Conservation (phyloP, 2,113 vertebrate species). For the Corythoichthys intestinalis region DNA sequence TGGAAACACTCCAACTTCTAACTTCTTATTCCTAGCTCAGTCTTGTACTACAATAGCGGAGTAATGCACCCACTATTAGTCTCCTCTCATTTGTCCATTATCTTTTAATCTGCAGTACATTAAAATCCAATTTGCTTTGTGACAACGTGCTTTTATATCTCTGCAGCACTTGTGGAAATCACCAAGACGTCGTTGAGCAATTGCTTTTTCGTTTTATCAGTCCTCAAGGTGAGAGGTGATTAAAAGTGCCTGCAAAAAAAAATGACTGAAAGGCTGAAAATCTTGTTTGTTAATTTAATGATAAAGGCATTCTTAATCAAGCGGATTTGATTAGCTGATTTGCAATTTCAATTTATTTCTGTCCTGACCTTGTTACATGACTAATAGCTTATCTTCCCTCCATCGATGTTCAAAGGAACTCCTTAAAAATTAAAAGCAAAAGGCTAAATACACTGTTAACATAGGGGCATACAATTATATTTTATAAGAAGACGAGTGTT, state of each 20-base stretch:
- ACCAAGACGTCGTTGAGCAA: not conserved
- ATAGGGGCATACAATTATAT: too few relatives aligned
- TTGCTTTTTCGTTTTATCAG: slow-evolving; percentile 6
- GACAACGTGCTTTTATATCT: not conserved
- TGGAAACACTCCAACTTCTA: slow-evolving; percentile 1
- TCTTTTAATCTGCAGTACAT: not conserved
- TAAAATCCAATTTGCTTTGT: slow-evolving; percentile 1
- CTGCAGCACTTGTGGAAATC: not conserved
- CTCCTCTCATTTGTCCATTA: slow-evolving; percentile 1
- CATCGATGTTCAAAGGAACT: not conserved
- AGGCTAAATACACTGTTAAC: not conserved
- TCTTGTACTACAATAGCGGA: not conserved
- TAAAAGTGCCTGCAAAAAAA: not conserved
- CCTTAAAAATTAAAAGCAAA: not conserved
- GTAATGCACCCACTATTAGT: not conserved
- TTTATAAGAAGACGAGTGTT: too few relatives aligned
- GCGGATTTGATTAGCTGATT: not conserved
- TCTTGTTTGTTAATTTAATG: not conserved
- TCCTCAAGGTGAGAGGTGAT: slow-evolving; percentile 1
- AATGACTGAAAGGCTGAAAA: not conserved
- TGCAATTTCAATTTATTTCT: slow-evolving; percentile 5
- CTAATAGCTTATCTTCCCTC: not conserved
- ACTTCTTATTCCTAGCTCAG: not conserved
- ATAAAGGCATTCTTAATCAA: not conserved
- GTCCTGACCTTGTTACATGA: slow-evolving; percentile 1